phyloP scores from a whole-genome alignment of 2,888 invertebrate species.

The Eristalis intricaria region DNA sequence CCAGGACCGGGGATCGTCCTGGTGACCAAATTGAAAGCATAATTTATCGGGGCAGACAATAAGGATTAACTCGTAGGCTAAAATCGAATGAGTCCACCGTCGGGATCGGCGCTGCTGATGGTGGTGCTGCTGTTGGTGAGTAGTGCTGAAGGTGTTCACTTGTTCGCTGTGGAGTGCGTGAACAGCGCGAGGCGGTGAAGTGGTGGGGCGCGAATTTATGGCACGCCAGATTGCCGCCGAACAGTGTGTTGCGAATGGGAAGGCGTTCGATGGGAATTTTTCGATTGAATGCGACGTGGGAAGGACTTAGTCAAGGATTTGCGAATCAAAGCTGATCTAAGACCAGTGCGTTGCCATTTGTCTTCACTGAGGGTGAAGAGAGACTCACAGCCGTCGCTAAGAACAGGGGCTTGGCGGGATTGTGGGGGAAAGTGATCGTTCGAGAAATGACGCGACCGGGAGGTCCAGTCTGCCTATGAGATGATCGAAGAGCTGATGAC shows the following conservation, averaged over 20 bases:
- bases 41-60: conserved; percentile 62
- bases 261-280: neutral
- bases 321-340: too few relatives aligned
- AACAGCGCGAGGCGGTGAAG: conserved; percentile 15
- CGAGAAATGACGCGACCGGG: too few relatives aligned
- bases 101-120: neutral
- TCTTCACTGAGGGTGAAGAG: too few relatives aligned
- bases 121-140: neutral
- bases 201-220: conserved; percentile 15
- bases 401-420: too few relatives aligned
- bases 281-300: neutral
- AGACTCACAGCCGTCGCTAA: too few relatives aligned
- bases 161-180: neutral
- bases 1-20: neutral
- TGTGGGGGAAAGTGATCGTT: too few relatives aligned
- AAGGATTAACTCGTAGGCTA: conserved; percentile 58
- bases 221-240: neutral
- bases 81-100: conserved; percentile 48
- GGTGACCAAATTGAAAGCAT: conserved; percentile 62
- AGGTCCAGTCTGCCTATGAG: too few relatives aligned
- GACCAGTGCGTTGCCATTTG: too few relatives aligned
- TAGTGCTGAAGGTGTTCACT: conserved; percentile 27
- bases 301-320: too few relatives aligned
- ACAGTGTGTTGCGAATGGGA: neutral
- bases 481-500: too few relatives aligned